These are phyloP conservation scores for Habroteleia sp. DNA, from an alignment of 2,888 invertebrate species.

Conservation along the genomic window DNA sequence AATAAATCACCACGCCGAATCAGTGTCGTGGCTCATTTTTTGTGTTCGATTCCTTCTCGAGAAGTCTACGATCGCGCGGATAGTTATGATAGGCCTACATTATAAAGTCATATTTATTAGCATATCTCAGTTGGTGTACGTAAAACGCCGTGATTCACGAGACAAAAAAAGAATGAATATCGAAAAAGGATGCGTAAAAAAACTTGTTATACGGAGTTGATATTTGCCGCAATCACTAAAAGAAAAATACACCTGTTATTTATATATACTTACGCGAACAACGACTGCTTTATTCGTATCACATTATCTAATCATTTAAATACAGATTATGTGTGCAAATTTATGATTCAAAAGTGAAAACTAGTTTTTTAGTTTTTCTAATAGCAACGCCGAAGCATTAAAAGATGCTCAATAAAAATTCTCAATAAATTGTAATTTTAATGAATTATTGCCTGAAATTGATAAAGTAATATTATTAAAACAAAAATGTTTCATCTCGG, in stretches of 20 bases:
- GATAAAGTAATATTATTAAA: too few relatives aligned
- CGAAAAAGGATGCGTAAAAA: slow-evolving; percentile 4
- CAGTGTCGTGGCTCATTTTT: slow-evolving; percentile 9
- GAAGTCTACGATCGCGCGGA: neutral
- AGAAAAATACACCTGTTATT: slow-evolving; percentile 40
- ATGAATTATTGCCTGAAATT: too few relatives aligned
- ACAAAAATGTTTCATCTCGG: too few relatives aligned
- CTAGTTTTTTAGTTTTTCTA: too few relatives aligned
- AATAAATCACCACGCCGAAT: slow-evolving; percentile 7
- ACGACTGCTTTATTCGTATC: slow-evolving; percentile 38
- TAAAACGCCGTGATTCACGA: slow-evolving; percentile 4
- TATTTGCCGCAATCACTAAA: slow-evolving; percentile 14
- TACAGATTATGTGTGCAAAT: slow-evolving; percentile 38
- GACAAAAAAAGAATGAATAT: neutral
- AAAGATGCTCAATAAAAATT: too few relatives aligned
- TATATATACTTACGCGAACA: slow-evolving; percentile 28
- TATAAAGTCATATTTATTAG: slow-evolving; percentile 13
- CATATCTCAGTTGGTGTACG: neutral
- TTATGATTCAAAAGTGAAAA: slow-evolving; percentile 23
- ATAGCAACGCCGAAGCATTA: too few relatives aligned
- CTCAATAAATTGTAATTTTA: neutral
- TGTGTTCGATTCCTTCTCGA: slow-evolving; percentile 3
- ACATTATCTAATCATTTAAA: slow-evolving; percentile 46
- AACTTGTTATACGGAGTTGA: neutral
- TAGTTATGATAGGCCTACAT: slow-evolving; percentile 17